Evolutionary conservation across 2,113 vertebrate species (phyloP), one percentile per base, ranked within the genome.

Genomic region (Ibidorhyncha struthersii): DNA sequence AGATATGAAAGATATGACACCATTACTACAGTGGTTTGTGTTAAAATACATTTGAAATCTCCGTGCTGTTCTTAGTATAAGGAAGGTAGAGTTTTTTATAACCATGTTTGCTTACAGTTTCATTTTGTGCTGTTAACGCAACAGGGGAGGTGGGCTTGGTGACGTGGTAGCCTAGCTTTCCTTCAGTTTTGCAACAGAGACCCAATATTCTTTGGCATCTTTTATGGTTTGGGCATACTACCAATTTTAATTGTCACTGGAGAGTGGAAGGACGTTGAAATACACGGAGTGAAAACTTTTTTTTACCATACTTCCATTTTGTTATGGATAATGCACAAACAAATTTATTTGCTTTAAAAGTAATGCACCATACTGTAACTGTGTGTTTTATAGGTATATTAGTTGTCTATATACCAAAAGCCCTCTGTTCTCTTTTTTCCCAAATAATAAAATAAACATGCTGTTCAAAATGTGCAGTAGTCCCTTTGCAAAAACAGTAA

Each of bases 11-110:
- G 43, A 15, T 43, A 7, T 23, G 14, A 30, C n/a, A 25, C 67
- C 15, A 2, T 70, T 80, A 12, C 34, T 72, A 0, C 4, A 38
- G 22, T 0, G 3, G 8, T 53, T 66, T 4, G 1, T 67, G 18
- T 79, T 87, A 43, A 66, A 81, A 63, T 29, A 21, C 3, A 2
- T 72, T 86, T 53, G 45, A 82, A 80, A 34, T 38, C 32, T 59
- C 40, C 41, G 19, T 34, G 53, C 4, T 2, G 3, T 45, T 86
- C 34, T 82, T 66, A 25, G 30, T 38, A 4, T 41, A 71, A 82
- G 63, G 47, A 69, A 72, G 50, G 50, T 56, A 17, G 4, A 20
- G 23, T 73, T 95, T 89, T 23, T 70, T 84, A 4, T n/a, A 59
- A 58, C 15, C 1, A 2, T n/a, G 25, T 43, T 72, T 36, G 25